Base-by-base conservation (phyloP, 2,797 vertebrate genomes). In the Hapalemur alaotrensis region DNA sequence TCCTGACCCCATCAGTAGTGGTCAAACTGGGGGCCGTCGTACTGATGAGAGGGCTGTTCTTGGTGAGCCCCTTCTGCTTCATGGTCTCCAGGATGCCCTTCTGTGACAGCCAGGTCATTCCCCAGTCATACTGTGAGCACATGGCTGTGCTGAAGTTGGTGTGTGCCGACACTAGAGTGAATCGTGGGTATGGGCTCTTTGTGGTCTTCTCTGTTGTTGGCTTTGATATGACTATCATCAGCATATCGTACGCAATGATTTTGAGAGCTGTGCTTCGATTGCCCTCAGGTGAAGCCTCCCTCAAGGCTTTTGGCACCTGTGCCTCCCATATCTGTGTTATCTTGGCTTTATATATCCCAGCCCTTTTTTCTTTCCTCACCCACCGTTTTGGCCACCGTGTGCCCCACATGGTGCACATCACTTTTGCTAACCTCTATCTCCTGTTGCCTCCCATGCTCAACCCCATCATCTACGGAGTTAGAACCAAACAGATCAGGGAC, bases 81-180 rank as follows among this genome's bases (percentile, higher is more conserved):
- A 97, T 99, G 82, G 98, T 97, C 4, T 61, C 98, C 15, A 97
- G 98, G 2, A 97, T 99, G 75, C 97, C 97, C 0, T 98, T 98
- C 52, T 99, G 99, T 84, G 95, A 97, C 48, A 73, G 23, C 1
- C 41, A 91, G 20, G 13, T 96, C 3, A 97, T 99, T 22, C 23
- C 50, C 6, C 98, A 98, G 78, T 96, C 96, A 0, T 98, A 96
- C 95, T 99, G 99, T 80, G 98, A 99, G 84, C 99, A 99, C 61
- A 97, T 98, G 75, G 99, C 98, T 10, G 65, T 99, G 69, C 98
- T 99, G 76, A 98, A 98, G 67, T 97, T 99, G 12, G 98, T 98
- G 15, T 98, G 98, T n/a, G 97, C 98, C 7, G 98, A 93, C 17
- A 95, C 98, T 1, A 35, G 97, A 3, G 38, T 98, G 10, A 99